Conservation (phyloP, 2,797 vertebrate genomes). For the Myotis findleyi region DNA sequence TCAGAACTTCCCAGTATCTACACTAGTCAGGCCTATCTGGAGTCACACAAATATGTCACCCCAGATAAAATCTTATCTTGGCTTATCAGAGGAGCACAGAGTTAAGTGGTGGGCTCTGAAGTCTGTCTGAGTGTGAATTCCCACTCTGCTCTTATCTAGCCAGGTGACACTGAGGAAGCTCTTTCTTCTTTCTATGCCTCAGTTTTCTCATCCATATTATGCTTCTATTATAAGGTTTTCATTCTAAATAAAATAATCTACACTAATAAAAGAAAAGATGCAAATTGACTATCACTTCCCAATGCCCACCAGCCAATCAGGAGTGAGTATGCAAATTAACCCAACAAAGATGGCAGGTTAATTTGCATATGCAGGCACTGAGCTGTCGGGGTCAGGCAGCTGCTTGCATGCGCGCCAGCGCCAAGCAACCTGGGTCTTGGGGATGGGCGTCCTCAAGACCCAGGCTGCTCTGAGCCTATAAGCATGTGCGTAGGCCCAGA, state of each 20-base stretch:
- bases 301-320: too few relatives aligned
- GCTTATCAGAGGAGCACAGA: neutral
- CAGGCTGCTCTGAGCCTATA: too few relatives aligned
- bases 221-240: neutral
- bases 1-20: neutral
- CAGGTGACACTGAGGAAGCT: neutral
- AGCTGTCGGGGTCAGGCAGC: too few relatives aligned
- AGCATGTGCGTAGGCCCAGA: too few relatives aligned
- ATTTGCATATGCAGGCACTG: too few relatives aligned
- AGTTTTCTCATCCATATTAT: neutral
- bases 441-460: too few relatives aligned
- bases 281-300: too few relatives aligned
- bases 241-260: constrained; percentile 12
- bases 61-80: neutral
- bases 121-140: neutral
- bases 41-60: neutral
- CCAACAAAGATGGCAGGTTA: too few relatives aligned
- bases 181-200: neutral
- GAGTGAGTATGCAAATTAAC: too few relatives aligned
- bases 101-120: neutral
- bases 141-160: neutral
- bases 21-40: neutral
- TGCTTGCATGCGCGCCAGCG: too few relatives aligned
- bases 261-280: too few relatives aligned
- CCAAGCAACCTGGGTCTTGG: too few relatives aligned